These are phyloP conservation scores for Ochropleura plecta DNA, from an alignment of 2,888 invertebrate species.

Conservation along the genomic window DNA sequence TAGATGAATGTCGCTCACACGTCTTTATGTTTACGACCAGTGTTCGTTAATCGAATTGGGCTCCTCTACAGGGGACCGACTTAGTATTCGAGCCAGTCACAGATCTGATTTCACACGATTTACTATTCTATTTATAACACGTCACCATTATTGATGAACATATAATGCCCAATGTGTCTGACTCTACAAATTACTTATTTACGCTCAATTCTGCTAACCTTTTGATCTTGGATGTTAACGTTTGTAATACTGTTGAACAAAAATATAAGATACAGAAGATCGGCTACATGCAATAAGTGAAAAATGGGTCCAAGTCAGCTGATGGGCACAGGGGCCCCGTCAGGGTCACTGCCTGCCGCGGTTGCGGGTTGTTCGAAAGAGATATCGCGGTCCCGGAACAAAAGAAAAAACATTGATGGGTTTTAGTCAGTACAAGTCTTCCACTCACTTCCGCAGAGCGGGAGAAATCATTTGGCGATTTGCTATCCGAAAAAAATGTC, in stretches of 20 bases:
- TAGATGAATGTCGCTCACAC: not conserved
- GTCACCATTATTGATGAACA: constrained; percentile 34
- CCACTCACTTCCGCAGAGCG: too few relatives aligned
- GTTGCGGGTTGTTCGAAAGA: too few relatives aligned
- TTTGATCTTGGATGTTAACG: constrained; percentile 39
- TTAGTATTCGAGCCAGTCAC: constrained; percentile 24
- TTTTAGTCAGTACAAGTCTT: too few relatives aligned
- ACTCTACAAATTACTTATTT: constrained; percentile 55
- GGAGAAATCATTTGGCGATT: too few relatives aligned
- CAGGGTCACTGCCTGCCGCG: too few relatives aligned
- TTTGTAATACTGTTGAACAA: constrained; percentile 11
- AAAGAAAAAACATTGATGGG: too few relatives aligned
- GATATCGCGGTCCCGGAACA: too few relatives aligned
- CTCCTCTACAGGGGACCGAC: constrained; percentile 12
- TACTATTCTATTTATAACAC: constrained; percentile 33
- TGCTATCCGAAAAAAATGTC: too few relatives aligned
- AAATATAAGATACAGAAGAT: not conserved
- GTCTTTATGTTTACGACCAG: constrained; percentile 15
- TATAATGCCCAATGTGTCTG: constrained; percentile 45
- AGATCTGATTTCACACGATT: constrained; percentile 39
- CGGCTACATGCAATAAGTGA: not conserved
- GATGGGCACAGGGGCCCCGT: not conserved
- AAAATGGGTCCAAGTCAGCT: not conserved
- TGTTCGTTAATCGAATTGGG: constrained; percentile 27
- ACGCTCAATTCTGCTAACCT: constrained; percentile 48